Conservation (phyloP, 2,113 vertebrate species). For the Phylloscopus trochilus region DNA sequence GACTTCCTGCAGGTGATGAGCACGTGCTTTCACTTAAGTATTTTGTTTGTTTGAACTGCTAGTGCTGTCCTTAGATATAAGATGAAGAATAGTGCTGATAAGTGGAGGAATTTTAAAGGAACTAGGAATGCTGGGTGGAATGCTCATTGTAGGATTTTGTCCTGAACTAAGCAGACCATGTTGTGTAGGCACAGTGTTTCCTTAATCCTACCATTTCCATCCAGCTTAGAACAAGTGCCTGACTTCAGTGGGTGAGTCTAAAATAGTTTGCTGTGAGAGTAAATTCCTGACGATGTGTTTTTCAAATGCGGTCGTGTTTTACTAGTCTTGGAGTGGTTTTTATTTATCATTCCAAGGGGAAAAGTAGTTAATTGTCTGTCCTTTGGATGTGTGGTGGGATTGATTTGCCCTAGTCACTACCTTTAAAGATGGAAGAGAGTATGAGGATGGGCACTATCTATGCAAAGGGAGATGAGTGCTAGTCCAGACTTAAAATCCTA, state of each 20-base stretch:
- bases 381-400: not conserved
- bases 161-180: not conserved
- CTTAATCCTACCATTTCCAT: not conserved
- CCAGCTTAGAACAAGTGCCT: not conserved
- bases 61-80: not conserved
- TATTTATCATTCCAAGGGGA: not conserved
- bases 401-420: not conserved
- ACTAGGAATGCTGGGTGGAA: not conserved
- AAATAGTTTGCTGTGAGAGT: not conserved
- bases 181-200: not conserved
- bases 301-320: not conserved
- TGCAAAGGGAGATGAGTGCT: not conserved
- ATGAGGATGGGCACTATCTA: not conserved
- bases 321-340: not conserved
- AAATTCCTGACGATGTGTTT: not conserved
- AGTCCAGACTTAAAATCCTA: not conserved
- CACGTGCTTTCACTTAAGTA: not conserved
- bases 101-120: not conserved
- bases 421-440: not conserved
- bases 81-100: not conserved
- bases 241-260: not conserved
- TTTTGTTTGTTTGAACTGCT: not conserved
- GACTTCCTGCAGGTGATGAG: constrained; percentile 92
- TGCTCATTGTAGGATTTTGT: not conserved
- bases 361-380: not conserved